Percentiles rank a stretch among this genome's conserved stretches.
Evolutionary conservation across 2,888 invertebrate genomes (phyloP).

Genomic region (Cepaea hortensis): DNA sequence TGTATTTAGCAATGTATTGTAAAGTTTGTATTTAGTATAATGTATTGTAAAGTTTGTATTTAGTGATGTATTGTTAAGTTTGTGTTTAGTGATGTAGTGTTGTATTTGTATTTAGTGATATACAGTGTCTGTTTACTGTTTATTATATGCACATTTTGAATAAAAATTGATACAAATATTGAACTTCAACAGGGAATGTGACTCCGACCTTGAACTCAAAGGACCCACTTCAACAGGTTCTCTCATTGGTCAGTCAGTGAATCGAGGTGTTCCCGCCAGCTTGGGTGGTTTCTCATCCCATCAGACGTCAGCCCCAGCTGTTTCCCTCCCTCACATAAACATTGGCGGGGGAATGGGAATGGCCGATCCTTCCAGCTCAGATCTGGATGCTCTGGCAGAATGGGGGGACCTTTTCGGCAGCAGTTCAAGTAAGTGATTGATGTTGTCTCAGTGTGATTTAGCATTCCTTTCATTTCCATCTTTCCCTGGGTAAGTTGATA

Average conservation of each 20-base stretch:
- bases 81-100: too few relatives aligned
- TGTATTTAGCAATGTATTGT: too few relatives aligned
- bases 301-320: slow-evolving; percentile 22
- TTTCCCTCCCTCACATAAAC: slow-evolving; percentile 3
- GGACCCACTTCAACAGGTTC: slow-evolving; percentile 75
- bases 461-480: neutral
- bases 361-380: neutral
- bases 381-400: slow-evolving; percentile 25
- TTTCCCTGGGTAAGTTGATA: too few relatives aligned
- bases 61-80: too few relatives aligned
- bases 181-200: slow-evolving; percentile 70
- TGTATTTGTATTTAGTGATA: too few relatives aligned
- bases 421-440: slow-evolving; percentile 23
- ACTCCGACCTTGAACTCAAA: slow-evolving; percentile 72
- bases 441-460: neutral
- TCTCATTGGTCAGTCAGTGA: slow-evolving; percentile 65
- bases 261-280: neutral
- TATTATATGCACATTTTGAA: neutral
- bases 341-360: slow-evolving; percentile 26
- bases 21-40: too few relatives aligned
- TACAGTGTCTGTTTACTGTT: too few relatives aligned
- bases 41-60: too few relatives aligned
- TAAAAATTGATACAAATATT: neutral
- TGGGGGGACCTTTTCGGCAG: slow-evolving; percentile 39
- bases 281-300: slow-evolving; percentile 5